A percentile compares a stretch with the other conserved stretches of the same genome.
Evolutionary conservation across 2,113 vertebrate species (phyloP).

Genomic region (Triplophysa tibetana): DNA sequence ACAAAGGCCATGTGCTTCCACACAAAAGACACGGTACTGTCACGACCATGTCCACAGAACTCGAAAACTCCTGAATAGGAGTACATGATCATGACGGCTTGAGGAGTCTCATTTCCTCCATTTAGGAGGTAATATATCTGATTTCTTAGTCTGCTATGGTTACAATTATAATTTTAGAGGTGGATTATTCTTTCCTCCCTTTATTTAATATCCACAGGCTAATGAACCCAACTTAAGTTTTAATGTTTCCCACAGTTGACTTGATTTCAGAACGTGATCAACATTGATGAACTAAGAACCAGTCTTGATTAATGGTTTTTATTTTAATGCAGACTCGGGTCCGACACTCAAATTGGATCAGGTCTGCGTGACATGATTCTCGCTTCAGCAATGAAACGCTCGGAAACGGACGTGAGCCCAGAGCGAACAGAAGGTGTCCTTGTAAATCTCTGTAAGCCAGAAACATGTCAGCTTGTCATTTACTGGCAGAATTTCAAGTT

Average conservation of each 20-base stretch:
- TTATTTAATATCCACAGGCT: constrained; percentile 26
- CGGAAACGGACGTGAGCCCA: background rate
- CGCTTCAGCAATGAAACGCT: background rate
- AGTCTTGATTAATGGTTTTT: constrained; percentile 24
- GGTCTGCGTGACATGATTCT: background rate
- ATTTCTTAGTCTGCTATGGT: constrained; percentile 1
- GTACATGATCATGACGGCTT: background rate
- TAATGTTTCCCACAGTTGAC: constrained; percentile 14
- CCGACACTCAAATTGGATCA: background rate
- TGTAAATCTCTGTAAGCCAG: constrained; percentile 28
- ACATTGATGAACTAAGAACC: constrained; percentile 14
- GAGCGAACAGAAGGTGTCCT: constrained; percentile 13
- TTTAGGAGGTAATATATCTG: background rate
- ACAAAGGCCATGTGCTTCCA: no score
- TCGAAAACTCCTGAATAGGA: no score
- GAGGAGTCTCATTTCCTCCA: background rate
- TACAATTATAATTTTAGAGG: constrained; percentile 16
- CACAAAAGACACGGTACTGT: no score
- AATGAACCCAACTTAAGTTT: constrained; percentile 37
- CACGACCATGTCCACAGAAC: no score
- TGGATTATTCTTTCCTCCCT: background rate
- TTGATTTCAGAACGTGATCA: constrained; percentile 20
- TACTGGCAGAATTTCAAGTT: background rate
- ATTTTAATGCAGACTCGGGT: constrained; percentile 8
- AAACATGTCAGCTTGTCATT: background rate